phyloP scores from a whole-genome alignment of 2,797 vertebrate genomes.

The Nasua narica region DNA sequence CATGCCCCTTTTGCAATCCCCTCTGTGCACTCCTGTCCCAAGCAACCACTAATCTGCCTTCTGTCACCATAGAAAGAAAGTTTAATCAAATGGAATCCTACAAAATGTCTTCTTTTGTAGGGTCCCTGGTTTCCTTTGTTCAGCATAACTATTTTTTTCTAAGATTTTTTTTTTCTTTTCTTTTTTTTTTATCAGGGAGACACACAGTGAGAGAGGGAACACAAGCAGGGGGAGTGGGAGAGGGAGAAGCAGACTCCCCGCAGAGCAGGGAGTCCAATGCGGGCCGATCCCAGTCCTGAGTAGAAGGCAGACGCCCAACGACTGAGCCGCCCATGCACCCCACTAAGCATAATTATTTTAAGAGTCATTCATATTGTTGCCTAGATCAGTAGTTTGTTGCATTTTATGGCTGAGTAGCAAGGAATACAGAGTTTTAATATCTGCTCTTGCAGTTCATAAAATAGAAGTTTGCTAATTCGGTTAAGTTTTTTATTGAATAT shows the following conservation, averaged over 20 bases:
- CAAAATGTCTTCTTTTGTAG: background rate
- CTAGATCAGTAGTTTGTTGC: background rate
- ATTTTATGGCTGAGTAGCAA: background rate
- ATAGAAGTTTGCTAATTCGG: background rate
- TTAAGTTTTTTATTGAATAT: background rate
- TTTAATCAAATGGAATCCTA: background rate
- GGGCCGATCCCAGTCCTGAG: too few species aligned
- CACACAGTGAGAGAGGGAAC: too few species aligned
- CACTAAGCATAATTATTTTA: background rate
- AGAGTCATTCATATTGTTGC: background rate
- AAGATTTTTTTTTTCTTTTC: too few species aligned
- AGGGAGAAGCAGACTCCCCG: too few species aligned
- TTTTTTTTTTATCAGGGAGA: too few species aligned
- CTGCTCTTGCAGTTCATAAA: constrained; percentile 17
- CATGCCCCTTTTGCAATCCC: background rate
- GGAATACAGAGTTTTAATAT: background rate
- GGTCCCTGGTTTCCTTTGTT: background rate
- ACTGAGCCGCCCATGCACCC: too few species aligned
- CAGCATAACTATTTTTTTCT: background rate
- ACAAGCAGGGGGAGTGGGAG: too few species aligned
- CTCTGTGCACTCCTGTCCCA: fast-evolving
- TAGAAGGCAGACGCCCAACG: too few species aligned
- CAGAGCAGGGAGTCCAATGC: too few species aligned
- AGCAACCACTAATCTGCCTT: background rate
- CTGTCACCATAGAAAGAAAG: background rate